Percentiles rank a stretch among this genome's conserved stretches.
These are phyloP conservation scores for Drosophila mauritiana DNA, from an alignment of 1,140 invertebrate genomes.

Conservation along the genomic window DNA sequence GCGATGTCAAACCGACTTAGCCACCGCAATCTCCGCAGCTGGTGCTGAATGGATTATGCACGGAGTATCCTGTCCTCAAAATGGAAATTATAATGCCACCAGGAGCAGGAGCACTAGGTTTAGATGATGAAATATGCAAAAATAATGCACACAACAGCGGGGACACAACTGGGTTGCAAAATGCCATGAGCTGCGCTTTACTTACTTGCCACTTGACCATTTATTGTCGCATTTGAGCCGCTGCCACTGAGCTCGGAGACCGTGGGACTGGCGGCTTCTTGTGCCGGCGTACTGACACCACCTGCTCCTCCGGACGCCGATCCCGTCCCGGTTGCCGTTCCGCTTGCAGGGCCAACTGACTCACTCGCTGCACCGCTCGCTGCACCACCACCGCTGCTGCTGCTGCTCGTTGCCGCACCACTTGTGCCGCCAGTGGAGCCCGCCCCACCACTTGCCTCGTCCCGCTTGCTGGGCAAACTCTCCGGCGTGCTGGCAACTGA, in stretches of 20 bases:
- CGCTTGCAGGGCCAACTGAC: constrained; percentile 23
- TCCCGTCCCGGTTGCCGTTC: constrained; percentile 24
- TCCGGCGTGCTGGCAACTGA: constrained; percentile 88
- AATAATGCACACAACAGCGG: constrained; percentile 9
- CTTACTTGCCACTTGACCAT: constrained; percentile 88
- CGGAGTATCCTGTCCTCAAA: constrained; percentile 32
- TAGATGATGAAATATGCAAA: constrained; percentile 50
- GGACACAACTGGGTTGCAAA: not conserved
- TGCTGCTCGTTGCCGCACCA: constrained; percentile 24
- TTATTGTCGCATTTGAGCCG: constrained; percentile 84
- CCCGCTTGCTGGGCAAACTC: constrained; percentile 85
- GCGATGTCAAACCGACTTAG: constrained; percentile 25
- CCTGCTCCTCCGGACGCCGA: constrained; percentile 30
- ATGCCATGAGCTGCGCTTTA: constrained; percentile 45
- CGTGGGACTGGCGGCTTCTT: constrained; percentile 57
- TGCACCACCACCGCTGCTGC: constrained; percentile 5
- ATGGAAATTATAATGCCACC: constrained; percentile 49
- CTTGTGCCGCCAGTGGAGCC: constrained; percentile 36
- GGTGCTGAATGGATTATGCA: constrained; percentile 41
- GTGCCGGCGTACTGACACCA: constrained; percentile 41
- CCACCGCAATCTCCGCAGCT: constrained; percentile 31
- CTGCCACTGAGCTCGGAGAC: constrained; percentile 53
- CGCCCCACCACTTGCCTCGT: constrained; percentile 57
- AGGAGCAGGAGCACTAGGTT: not conserved
- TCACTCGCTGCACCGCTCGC: constrained; percentile 37